Conservation (phyloP, 2,797 vertebrate species). For the Chloroceryle inda region DNA sequence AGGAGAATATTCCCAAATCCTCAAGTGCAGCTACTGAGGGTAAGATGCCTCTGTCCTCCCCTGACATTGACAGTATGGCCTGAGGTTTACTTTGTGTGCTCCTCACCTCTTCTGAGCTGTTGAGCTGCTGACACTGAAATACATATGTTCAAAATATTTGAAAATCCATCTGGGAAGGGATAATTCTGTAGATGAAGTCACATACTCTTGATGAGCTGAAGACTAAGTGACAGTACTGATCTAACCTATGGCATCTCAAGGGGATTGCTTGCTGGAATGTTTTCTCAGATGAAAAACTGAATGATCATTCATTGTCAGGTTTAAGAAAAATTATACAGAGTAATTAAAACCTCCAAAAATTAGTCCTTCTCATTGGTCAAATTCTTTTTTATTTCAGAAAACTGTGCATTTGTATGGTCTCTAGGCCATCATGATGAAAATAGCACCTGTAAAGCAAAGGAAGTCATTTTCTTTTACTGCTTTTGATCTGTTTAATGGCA, state of each 20-base stretch:
- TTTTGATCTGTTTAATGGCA: not conserved
- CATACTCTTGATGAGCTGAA: not conserved
- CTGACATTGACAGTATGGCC: not conserved
- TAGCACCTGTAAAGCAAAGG: not conserved
- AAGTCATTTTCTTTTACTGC: not conserved
- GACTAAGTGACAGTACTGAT: not conserved
- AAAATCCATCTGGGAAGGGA: not conserved
- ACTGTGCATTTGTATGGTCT: not conserved
- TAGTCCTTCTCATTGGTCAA: not conserved
- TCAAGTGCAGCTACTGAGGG: constrained; percentile 42
- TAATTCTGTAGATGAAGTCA: not conserved
- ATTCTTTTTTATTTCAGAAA: not conserved
- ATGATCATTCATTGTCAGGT: not conserved
- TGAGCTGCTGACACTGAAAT: not conserved
- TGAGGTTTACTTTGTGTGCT: not conserved
- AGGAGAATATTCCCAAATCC: constrained; percentile 70
- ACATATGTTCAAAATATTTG: not conserved
- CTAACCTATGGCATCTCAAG: not conserved
- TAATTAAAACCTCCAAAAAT: not conserved
- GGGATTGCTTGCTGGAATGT: not conserved
- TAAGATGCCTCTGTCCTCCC: not conserved
- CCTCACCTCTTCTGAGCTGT: not conserved
- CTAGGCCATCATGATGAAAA: not conserved
- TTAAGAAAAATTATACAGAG: not conserved
- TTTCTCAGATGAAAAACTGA: not conserved